phyloP scores from a whole-genome alignment of 1,140 invertebrate genomes.

The Nephotettix cincticeps region DNA sequence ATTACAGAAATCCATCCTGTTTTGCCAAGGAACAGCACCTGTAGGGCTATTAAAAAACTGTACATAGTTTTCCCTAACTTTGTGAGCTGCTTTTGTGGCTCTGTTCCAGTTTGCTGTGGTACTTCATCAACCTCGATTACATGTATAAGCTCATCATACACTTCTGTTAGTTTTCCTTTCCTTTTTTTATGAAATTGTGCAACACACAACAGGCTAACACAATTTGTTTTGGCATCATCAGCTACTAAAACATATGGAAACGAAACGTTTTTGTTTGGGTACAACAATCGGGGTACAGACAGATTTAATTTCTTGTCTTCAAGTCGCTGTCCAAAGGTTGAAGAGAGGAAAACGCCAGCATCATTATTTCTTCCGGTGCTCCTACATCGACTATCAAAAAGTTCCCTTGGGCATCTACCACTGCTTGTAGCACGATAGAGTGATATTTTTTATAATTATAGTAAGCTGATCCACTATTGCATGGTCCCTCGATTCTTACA shows the following conservation, averaged over 20 bases:
- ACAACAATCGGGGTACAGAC: neutral
- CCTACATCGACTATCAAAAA: constrained; percentile 51
- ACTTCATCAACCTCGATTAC: neutral
- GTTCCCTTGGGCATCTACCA: constrained; percentile 49
- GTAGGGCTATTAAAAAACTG: neutral
- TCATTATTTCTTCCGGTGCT: constrained; percentile 46
- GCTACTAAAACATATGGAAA: constrained; percentile 11
- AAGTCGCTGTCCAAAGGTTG: constrained; percentile 28
- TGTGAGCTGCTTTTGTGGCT: neutral
- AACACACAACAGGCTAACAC: constrained; percentile 4
- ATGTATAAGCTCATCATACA: neutral
- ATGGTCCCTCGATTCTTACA: constrained; percentile 22
- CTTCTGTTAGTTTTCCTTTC: neutral
- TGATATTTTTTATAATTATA: constrained; percentile 51
- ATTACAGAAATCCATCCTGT: too few species aligned
- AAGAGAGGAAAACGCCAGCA: constrained; percentile 47
- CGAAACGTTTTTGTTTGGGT: neutral
- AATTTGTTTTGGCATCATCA: constrained; percentile 4
- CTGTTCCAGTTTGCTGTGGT: neutral
- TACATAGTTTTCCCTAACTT: neutral
- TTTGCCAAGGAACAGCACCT: neutral
- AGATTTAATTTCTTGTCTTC: constrained; percentile 28
- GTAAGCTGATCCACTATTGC: constrained; percentile 43
- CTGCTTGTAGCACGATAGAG: constrained; percentile 50
- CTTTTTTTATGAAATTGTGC: neutral